phyloP scores from a whole-genome alignment of 2,797 vertebrate species.

The Danio choprae region DNA sequence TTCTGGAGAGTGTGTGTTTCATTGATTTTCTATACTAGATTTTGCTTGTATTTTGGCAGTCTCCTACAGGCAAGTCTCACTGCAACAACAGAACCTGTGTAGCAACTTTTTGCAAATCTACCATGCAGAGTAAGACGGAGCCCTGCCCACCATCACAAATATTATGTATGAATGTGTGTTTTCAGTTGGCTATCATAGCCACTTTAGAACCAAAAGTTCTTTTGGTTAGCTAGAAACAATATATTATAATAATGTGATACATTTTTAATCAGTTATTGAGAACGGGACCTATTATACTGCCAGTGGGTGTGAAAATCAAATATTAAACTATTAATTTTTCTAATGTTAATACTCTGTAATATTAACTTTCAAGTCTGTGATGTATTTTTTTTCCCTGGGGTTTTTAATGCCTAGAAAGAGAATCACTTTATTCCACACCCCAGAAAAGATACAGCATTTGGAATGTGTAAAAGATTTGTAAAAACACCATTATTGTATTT shows the following conservation, averaged over 20 bases:
- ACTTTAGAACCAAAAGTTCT: neutral
- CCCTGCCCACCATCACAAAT: neutral
- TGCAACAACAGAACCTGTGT: slow-evolving; percentile 48
- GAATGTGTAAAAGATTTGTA: too few relatives aligned
- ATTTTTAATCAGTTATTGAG: neutral
- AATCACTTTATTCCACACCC: neutral
- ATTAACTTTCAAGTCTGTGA: neutral
- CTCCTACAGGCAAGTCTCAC: slow-evolving; percentile 38
- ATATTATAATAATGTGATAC: neutral
- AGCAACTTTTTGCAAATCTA: slow-evolving; percentile 39
- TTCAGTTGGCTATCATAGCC: neutral
- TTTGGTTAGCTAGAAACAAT: neutral
- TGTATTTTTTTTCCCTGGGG: neutral
- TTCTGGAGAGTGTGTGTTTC: slow-evolving; percentile 26
- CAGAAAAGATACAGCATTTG: neutral
- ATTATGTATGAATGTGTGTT: neutral
- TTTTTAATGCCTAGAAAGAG: neutral
- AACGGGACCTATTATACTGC: neutral
- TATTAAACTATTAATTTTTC: neutral
- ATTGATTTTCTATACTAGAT: slow-evolving; percentile 53
- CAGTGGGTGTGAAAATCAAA: slow-evolving; percentile 10
- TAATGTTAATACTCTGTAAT: neutral
- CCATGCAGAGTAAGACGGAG: neutral
- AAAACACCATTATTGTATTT: too few relatives aligned
- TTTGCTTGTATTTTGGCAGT: slow-evolving; percentile 41